Evolutionary conservation across 2,113 vertebrate species (phyloP).

Genomic region (Uropsilus gracilis): DNA sequence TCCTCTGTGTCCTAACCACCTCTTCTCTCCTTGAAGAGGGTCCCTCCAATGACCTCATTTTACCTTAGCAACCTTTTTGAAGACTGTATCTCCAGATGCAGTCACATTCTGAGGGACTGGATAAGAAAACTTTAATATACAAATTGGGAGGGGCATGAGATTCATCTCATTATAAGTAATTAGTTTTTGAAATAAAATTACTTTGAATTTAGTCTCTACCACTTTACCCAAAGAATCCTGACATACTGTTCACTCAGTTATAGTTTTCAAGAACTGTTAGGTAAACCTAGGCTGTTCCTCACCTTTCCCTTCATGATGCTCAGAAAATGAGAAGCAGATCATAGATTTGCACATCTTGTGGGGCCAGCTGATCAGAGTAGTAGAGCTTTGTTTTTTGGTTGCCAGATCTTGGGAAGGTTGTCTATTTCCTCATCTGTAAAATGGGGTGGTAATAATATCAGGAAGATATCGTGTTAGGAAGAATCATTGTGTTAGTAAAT

Average conservation of each 20-base stretch:
- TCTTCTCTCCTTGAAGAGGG: no score
- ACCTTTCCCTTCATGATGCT: background rate
- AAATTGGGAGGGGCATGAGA: background rate
- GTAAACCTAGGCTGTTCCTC: background rate
- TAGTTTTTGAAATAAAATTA: background rate
- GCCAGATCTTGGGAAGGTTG: background rate
- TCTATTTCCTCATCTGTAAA: slow-evolving; percentile 1
- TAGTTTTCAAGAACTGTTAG: background rate
- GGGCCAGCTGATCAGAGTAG: background rate
- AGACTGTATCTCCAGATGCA: background rate
- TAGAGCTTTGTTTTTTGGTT: background rate
- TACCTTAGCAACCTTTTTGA: background rate
- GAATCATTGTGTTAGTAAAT: background rate
- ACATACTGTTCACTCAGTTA: background rate
- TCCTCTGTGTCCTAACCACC: background rate
- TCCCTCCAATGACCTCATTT: background rate
- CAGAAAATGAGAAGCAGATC: background rate
- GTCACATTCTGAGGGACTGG: background rate
- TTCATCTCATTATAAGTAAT: background rate
- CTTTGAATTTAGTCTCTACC: background rate
- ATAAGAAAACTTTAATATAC: background rate
- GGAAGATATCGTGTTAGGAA: background rate
- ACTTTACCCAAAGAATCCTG: background rate
- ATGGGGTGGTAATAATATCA: background rate
- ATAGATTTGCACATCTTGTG: background rate